Evolutionary conservation across 2,113 vertebrate genomes (phyloP).

Genomic region (Argyrosomus japonicus): DNA sequence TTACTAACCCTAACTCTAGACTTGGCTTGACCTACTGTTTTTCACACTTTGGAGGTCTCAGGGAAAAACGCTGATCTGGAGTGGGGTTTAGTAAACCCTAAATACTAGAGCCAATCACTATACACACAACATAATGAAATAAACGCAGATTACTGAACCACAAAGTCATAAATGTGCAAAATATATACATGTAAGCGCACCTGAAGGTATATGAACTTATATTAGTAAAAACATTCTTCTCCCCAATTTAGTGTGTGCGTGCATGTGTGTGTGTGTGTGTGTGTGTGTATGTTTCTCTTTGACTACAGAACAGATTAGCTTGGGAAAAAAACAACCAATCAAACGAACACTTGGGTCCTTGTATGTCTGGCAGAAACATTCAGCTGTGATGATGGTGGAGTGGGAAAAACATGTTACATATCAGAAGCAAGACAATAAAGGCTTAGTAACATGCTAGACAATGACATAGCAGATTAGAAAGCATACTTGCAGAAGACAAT

Average conservation of each 20-base stretch:
- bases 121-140: neutral
- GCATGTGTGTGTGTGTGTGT: neutral
- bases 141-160: neutral
- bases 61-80: neutral
- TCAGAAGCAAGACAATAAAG: neutral
- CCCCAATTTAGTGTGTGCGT: no score
- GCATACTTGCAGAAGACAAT: neutral
- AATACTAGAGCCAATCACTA: neutral
- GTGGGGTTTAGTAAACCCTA: neutral
- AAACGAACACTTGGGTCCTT: neutral
- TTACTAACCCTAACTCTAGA: neutral
- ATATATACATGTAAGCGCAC: neutral
- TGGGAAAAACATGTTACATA: constrained; percentile 11
- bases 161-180: neutral
- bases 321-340: neutral
- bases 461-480: neutral
- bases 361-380: constrained; percentile 27
- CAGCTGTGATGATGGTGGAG: constrained; percentile 3
- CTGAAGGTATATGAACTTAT: neutral
- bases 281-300: neutral
- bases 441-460: neutral
- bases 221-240: neutral
- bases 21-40: no score
- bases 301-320: neutral
- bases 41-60: neutral